Evolutionary conservation across 2,797 vertebrate species (phyloP).

Genomic region (Menidia menidia): DNA sequence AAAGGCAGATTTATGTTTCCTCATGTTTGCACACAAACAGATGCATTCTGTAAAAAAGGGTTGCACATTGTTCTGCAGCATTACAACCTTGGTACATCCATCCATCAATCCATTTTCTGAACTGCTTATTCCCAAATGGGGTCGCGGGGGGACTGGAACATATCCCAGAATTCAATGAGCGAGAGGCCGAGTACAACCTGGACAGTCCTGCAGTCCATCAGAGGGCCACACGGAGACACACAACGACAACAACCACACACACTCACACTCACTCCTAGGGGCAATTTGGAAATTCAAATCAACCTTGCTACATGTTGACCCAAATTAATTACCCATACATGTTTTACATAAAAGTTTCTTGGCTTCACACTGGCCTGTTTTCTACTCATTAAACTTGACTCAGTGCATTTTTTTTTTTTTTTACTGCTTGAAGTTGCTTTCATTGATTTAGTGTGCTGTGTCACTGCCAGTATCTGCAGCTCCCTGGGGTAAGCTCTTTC

Average conservation of each 20-base stretch:
- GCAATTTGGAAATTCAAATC: no score
- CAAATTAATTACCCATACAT: slow-evolving; percentile 9
- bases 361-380: background rate
- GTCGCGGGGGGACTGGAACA: no score
- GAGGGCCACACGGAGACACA: no score
- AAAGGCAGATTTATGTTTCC: slow-evolving; percentile 1
- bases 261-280: no score
- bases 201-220: no score
- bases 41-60: background rate
- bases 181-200: no score
- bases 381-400: slow-evolving; percentile 20
- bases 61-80: slow-evolving; percentile 4
- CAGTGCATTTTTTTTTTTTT: slow-evolving; percentile 39
- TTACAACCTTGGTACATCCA: no score
- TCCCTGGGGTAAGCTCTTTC: slow-evolving; percentile 43
- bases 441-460: slow-evolving; percentile 50
- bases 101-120: no score
- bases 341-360: slow-evolving; percentile 1
- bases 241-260: no score
- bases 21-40: slow-evolving; percentile 5
- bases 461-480: slow-evolving; percentile 12
- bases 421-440: slow-evolving; percentile 11
- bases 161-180: no score
- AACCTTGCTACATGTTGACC: background rate
- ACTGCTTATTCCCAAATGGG: no score